Evolutionary conservation across 2,797 vertebrate genomes (phyloP).

Genomic region (Falco novaeseelandiae): DNA sequence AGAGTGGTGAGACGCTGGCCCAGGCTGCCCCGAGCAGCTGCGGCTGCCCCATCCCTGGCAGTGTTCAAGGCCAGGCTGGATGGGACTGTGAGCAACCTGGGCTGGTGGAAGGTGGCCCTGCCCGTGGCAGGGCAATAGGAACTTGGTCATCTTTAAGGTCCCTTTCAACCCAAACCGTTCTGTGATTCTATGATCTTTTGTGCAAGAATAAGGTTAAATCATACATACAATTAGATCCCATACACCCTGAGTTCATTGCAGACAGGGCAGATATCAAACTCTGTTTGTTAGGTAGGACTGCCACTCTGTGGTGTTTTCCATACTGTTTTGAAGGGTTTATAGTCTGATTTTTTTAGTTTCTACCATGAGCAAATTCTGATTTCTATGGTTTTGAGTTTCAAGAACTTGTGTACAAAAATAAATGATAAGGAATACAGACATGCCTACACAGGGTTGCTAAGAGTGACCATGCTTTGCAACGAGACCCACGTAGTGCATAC

Average conservation of each 20-base stretch:
- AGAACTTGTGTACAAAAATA: neutral
- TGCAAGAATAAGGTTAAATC: neutral
- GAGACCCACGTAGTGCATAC: neutral
- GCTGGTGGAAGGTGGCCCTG: no score
- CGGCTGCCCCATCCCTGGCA: no score
- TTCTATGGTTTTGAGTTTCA: neutral
- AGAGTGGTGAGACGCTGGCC: no score
- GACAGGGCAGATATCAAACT: neutral
- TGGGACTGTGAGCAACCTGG: no score
- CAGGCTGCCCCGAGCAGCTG: no score
- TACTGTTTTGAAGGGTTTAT: neutral
- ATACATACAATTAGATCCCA: neutral
- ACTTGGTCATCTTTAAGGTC: no score
- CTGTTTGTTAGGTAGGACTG: neutral
- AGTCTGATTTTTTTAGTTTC: neutral
- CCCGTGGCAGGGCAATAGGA: no score
- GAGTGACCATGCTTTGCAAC: neutral
- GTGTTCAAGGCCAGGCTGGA: no score
- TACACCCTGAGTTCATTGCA: fast-evolving
- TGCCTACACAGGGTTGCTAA: neutral
- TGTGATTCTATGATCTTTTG: no score
- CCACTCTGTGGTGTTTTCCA: neutral
- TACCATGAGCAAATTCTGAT: neutral
- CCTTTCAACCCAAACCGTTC: no score
- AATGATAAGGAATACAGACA: neutral